Conservation (phyloP, 2,113 vertebrate genomes). For the Oenanthe oenanthe region DNA sequence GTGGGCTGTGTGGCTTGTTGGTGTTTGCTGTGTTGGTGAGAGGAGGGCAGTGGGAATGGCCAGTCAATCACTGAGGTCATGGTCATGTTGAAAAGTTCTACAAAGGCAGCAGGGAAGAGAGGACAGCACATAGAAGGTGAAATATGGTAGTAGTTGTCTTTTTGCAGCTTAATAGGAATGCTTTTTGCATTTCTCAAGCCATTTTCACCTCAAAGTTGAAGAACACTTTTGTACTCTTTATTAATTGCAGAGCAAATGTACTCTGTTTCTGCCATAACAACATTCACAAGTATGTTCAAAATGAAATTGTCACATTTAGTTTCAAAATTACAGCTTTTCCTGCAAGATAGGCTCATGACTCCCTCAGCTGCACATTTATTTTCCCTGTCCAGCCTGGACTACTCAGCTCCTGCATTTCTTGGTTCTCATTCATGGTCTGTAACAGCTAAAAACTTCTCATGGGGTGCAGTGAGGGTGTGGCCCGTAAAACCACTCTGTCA, state of each 20-base stretch:
- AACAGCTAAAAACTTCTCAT: background rate
- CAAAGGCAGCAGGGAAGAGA: background rate
- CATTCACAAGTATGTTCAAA: background rate
- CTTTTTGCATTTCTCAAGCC: background rate
- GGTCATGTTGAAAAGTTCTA: background rate
- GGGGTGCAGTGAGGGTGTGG: background rate
- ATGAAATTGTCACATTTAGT: background rate
- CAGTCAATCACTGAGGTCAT: background rate
- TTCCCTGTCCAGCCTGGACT: background rate
- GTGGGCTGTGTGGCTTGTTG: background rate
- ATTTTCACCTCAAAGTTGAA: background rate
- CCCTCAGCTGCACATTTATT: background rate
- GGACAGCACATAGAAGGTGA: background rate
- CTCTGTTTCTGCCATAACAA: background rate
- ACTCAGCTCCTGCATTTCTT: rapidly evolving
- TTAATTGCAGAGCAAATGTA: background rate
- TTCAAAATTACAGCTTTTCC: background rate
- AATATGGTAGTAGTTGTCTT: background rate
- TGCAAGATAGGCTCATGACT: background rate
- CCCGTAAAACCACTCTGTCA: background rate
- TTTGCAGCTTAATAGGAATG: background rate
- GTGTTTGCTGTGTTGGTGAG: rapidly evolving
- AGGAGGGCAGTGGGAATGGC: background rate
- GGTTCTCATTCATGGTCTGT: rapidly evolving
- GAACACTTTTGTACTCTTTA: background rate